These are phyloP conservation scores for Sarcophaga bullata DNA, from an alignment of 1,140 invertebrate species.

Conservation along the genomic window DNA sequence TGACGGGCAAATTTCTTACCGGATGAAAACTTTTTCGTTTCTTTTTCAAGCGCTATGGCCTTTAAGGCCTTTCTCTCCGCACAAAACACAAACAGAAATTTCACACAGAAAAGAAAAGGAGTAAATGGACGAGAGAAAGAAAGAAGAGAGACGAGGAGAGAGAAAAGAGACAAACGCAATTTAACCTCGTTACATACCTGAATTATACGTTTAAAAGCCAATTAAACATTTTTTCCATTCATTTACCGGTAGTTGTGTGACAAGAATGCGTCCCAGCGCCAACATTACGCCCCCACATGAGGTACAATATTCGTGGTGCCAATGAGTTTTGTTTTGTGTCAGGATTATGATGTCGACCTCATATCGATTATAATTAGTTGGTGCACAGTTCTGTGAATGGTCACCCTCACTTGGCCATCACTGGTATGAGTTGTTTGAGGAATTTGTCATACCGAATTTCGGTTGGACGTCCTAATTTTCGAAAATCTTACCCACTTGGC, in stretches of 20 bases:
- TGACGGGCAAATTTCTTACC: constrained; percentile 75
- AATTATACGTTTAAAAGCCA: background rate
- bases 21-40: constrained; percentile 84
- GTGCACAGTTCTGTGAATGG: constrained; percentile 58
- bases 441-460: constrained; percentile 86
- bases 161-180: background rate
- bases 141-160: background rate
- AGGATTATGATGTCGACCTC: constrained; percentile 19
- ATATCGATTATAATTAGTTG: constrained; percentile 45
- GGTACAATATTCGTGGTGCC: constrained; percentile 17
- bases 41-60: constrained; percentile 75
- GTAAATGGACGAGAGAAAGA: background rate
- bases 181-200: constrained; percentile 19
- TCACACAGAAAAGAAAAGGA: background rate
- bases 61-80: constrained; percentile 61
- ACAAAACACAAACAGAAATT: background rate
- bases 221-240: background rate
- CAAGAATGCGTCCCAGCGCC: constrained; percentile 57
- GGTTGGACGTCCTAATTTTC: constrained; percentile 77
- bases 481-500: constrained; percentile 84
- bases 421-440: constrained; percentile 58
- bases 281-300: background rate
- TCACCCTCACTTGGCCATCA: constrained; percentile 59
- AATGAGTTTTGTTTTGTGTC: constrained; percentile 29
- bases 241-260: constrained; percentile 57